Evolutionary conservation across 2,888 invertebrate species (phyloP), one percentile per base, ranked within the genome.

Genomic region (Portevinia maculata): DNA sequence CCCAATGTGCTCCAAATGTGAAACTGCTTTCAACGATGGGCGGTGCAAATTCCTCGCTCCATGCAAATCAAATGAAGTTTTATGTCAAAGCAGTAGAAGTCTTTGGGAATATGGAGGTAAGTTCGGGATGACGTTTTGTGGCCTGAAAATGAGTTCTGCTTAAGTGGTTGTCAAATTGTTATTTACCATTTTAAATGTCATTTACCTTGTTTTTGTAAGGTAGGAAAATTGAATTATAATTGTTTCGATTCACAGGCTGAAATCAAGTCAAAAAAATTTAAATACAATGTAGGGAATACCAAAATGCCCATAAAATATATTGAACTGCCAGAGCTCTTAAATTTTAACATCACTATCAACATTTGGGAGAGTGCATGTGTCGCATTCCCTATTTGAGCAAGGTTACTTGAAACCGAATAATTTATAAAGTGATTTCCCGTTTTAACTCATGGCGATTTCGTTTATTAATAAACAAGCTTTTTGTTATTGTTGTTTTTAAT

Each of bases 401-500:
- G 50, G 17, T 39, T 30, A 65, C 30, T 52, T 39, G 19, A 28
- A 19, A 39, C 19, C 41, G 41, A 53, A 65, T 52, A 41, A 53
- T 65, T 53, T 53, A 65, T 53, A 41, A 65, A 53, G 41, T 53
- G 52, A 53, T 65, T 52, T 53, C 30, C 13, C 41, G 52, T 65
- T 64, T 64, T 39, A 28, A 28, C 28, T 39, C 30, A 50, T 52
- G 53, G 21, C 53, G 19, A 53, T 34, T 53, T 53, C 34, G 34
- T 53, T 64, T 39, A 39, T 28, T 65, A n/a, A n/a, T n/a, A 52
- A 65, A 53, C 53, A 53, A 53, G 52, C 53, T 65, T 21, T 17
- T 13, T 30, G 30, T 39, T 52, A n/a, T 6, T 37, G n/a, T 15
- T 39, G 24, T 39, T 39, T 2, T 39, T 7, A 30, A 52, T 19